Conservation (phyloP, 35 echinoderm and acorn worm genomes). For the Apostichopus californicus region DNA sequence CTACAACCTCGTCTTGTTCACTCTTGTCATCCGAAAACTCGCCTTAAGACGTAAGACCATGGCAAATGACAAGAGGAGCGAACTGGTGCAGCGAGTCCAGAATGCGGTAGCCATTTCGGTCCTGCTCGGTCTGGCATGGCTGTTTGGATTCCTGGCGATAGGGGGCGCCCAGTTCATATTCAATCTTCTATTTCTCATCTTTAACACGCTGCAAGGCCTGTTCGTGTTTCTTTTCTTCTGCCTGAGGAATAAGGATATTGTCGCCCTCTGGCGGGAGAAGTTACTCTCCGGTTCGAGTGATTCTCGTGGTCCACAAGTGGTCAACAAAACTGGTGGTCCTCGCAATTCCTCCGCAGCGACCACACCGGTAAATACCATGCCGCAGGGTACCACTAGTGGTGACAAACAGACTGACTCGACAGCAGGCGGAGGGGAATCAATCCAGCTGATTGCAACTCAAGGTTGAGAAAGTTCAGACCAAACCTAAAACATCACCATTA, state of each 20-base stretch:
- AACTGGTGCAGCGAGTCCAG: conserved; percentile 18
- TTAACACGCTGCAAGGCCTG: conserved; percentile 82
- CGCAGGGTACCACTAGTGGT: background rate
- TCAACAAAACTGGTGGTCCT: background rate
- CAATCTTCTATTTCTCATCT: conserved; percentile 75
- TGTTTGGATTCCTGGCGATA: conserved; percentile 71
- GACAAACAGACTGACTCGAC: background rate
- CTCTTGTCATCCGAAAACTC: conserved; percentile 55
- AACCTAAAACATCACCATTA: too few relatives aligned
- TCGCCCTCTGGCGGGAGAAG: conserved; percentile 50
- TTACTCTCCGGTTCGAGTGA: background rate
- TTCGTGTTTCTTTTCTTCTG: conserved; percentile 85
- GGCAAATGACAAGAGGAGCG: background rate
- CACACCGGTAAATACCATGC: background rate
- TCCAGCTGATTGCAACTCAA: background rate
- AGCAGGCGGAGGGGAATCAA: background rate
- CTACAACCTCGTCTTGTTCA: conserved; percentile 62
- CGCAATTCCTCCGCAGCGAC: background rate
- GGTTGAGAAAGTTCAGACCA: too few relatives aligned
- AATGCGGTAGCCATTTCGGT: conserved; percentile 67
- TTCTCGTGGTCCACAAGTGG: background rate
- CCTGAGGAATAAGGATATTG: conserved; percentile 67
- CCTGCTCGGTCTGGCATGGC: conserved; percentile 74
- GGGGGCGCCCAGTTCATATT: conserved; percentile 61
- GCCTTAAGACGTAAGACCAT: conserved; percentile 43